Base-by-base conservation (phyloP, 2,797 vertebrate species). In the Halcyon smyrnensis region DNA sequence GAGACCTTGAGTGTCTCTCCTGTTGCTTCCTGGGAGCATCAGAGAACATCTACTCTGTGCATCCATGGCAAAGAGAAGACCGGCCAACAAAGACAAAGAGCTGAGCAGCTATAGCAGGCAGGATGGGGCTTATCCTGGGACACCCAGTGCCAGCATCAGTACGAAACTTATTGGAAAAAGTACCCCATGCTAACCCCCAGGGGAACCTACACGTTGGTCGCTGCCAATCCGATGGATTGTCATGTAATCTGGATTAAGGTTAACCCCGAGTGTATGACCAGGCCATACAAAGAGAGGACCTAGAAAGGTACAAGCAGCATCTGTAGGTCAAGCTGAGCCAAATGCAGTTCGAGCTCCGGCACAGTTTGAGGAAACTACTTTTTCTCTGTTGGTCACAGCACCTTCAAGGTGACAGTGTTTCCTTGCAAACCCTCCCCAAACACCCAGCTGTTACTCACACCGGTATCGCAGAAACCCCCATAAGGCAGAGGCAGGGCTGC, bases 231-330 rank as follows among this genome's bases (percentile, higher is more conserved):
- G 41, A 48, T 4, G 8, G 60, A 53, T 70, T 70, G 25, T 36
- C 60, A 86, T 64, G n/a, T 77, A 65, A 77, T 37, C 53, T 39
- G 51, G 34, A 67, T 63, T 34, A 85, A 76, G 7, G 50, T 60
- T 70, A 80, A 84, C 13, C 18, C n/a, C 2, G 1, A 71, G 45
- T 0, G 0, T 6, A 1, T 0, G 1, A n/a, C 37, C 67, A 63
- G 64, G 50, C 28, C 2, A 1, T 50, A 41, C 21, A 41, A 37
- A 63, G 46, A 1, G 6, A 65, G 34, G 8, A 81, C 51, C 62
- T 46, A 17, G 14, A 73, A 74, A 73, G 77, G 64, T 77, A 62
- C 0, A 4, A 90, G 54, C 76, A 92, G 50, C 54, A 80, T 74
- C 77, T 84, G 73, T 50, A 2, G 4, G 79, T 25, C 21, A 17